phyloP scores from a whole-genome alignment of 2,888 invertebrate genomes.

The Neelides folsomi region DNA sequence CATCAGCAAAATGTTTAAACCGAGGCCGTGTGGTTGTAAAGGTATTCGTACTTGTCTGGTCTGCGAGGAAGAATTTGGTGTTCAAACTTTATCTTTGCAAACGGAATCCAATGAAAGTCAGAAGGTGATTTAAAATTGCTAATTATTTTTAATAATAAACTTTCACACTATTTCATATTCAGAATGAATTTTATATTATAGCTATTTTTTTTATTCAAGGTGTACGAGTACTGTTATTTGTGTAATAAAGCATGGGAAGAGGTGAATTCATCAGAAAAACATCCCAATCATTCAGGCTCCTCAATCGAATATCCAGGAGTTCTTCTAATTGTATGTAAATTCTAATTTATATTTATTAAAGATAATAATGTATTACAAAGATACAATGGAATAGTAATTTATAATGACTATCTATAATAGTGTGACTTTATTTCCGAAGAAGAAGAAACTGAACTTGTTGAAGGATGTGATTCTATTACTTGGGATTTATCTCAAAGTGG shows the following conservation, averaged over 20 bases:
- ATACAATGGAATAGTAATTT: too few relatives aligned
- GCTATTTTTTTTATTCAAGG: constrained; percentile 37
- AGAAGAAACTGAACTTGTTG: constrained; percentile 55
- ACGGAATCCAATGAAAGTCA: too few relatives aligned
- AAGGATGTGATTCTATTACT: constrained; percentile 58
- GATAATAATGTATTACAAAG: too few relatives aligned
- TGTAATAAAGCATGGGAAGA: constrained; percentile 65
- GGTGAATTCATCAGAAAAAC: constrained; percentile 51
- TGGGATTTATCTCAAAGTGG: constrained; percentile 95
- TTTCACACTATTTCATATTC: background rate
- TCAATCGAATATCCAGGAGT: constrained; percentile 54
- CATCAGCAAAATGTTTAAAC: constrained; percentile 45
- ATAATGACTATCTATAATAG: constrained; percentile 37
- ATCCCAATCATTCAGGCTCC: constrained; percentile 53
- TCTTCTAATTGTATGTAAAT: constrained; percentile 42
- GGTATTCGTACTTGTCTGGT: constrained; percentile 75
- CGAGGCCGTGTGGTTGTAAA: constrained; percentile 79
- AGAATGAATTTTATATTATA: background rate
- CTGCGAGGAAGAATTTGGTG: constrained; percentile 59
- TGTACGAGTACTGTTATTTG: constrained; percentile 60
- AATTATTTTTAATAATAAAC: too few relatives aligned
- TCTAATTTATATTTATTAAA: background rate
- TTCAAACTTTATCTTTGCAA: constrained; percentile 38
- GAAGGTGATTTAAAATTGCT: background rate
- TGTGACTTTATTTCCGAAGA: constrained; percentile 56